phyloP scores from a whole-genome alignment of 2,113 vertebrate species.

The Pteronura brasiliensis region DNA sequence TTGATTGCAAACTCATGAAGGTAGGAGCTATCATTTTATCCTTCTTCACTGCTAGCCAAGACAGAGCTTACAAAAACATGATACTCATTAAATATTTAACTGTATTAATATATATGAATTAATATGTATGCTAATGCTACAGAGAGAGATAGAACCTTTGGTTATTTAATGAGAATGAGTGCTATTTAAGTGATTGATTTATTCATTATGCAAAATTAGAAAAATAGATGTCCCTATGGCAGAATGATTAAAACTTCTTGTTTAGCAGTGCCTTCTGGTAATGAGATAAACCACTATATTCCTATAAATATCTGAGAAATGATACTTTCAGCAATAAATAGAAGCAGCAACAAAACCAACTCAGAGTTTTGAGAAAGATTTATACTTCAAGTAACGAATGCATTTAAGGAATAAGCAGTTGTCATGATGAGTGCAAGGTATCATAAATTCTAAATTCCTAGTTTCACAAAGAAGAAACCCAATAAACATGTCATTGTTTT shows the following conservation, averaged over 20 bases:
- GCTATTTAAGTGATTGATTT: slow-evolving; percentile 44
- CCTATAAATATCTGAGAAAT: not conserved
- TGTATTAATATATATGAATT: not conserved
- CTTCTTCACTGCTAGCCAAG: not conserved
- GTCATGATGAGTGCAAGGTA: not conserved
- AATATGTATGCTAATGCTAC: not conserved
- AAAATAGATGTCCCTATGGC: slow-evolving; percentile 18
- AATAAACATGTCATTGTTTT: not conserved
- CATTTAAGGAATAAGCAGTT: not conserved
- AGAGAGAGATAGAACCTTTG: not conserved
- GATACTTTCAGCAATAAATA: not conserved
- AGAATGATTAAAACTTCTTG: slow-evolving; percentile 32
- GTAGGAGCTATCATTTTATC: not conserved
- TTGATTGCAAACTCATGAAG: not conserved
- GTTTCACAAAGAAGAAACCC: not conserved
- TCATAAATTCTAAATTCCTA: not conserved
- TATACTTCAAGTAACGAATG: not conserved
- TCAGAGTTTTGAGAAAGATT: slow-evolving; percentile 19
- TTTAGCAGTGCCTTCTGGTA: not conserved
- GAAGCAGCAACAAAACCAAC: not conserved
- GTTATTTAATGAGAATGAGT: slow-evolving; percentile 53
- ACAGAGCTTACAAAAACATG: not conserved
- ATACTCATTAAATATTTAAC: slow-evolving; percentile 15
- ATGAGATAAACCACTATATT: not conserved
- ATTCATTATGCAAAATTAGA: slow-evolving; percentile 36